Base-by-base conservation (phyloP, 92 coral and sea anemone genomes). In the Palythoa grandiflora region DNA sequence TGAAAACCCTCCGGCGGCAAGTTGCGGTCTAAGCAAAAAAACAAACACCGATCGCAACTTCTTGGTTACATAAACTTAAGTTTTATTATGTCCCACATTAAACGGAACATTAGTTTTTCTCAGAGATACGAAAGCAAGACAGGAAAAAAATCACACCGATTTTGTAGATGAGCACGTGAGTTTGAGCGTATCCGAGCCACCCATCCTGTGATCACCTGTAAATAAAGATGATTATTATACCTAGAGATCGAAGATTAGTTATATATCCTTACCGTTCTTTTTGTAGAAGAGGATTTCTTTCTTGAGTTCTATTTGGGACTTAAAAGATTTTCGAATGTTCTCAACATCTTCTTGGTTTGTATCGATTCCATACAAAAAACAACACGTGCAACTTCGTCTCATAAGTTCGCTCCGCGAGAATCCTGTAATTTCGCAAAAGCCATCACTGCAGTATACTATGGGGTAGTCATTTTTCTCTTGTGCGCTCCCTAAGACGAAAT, bases 401-500 rank as follows among this genome's bases (percentile, higher is more conserved):
- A 97, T 97, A 19, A 97, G 87, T 51, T 97, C 99, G 71, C 97
- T 93, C 50, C 99, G 91, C 68, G 96, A 87, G 85, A 97, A 97
- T 2, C 99, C 99, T 19, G 99, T 97, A 50, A 97, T 89, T 79
- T 97, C 95, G 38, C 98, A 93, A 89, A 97, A 97, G 66, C 99
- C 99, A 91, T 92, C 95, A 75, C 98, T 97, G 79, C 99, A 97
- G 83, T 97, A 97, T 54, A 97, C 98, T 53, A 97, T 94, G 17
- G 99, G 99, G 84, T 93, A 95, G 84, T 95, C 91, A 91, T 94
- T 88, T 90, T 93, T 91, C 84, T 97, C 98, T 65, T 95, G 98
- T 17, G 99, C 99, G 79, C 99, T 93, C 5, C 99, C 99, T 72
- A 97, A 89, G 50, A 97, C 96, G 85, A 97, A 97, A 92, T 96